Base-by-base conservation (phyloP, 2,797 vertebrate species). In the Epinephelus coioides region DNA sequence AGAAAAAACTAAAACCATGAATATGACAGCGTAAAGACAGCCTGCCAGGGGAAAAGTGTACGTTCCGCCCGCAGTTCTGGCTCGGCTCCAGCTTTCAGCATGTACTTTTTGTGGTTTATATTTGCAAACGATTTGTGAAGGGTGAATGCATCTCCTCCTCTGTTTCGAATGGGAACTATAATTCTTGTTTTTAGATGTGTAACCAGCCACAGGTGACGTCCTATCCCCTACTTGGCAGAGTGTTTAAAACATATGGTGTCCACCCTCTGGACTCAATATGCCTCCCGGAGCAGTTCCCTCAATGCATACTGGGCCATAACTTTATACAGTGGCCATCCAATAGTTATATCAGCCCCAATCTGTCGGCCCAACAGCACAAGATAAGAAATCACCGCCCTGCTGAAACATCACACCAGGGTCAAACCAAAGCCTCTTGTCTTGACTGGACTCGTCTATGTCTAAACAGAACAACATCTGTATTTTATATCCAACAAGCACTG, bases 131-230 rank as follows among this genome's bases (percentile, higher is more conserved):
- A 84, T 87, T 89, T 86, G 85, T 84, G 86, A 87, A 46, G 85
- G 82, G 57, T 70, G 82, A 88, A 62, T 34, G 54, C 78, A 14
- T 65, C 80, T 80, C 81, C 66, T 76, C 69, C 85, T 73, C 77
- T 64, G 43, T 47, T 53, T 47, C 54, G 69, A 81, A 72, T 51
- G 55, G 61, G 21, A 82, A 62, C 84, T 55, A 65, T 92, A 88
- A 88, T 69, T 91, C 84, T 79, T 84, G 84, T 84, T 87, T 91
- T 86, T 49, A 86, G 76, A 90, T 74, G 66, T 75, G 78, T 92
- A 93, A 94, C 87, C 79, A 90, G 78, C 84, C 83, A 56, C 92
- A 94, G 92, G 89, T 93, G 94, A 92, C 21, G 79, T 78, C 55
- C 71, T 67, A 62, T 70, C 70, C 82, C 49, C 47, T 13, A 27